These are phyloP conservation scores for Ormyrus rosae DNA, from an alignment of 2,888 invertebrate genomes.

Conservation along the genomic window DNA sequence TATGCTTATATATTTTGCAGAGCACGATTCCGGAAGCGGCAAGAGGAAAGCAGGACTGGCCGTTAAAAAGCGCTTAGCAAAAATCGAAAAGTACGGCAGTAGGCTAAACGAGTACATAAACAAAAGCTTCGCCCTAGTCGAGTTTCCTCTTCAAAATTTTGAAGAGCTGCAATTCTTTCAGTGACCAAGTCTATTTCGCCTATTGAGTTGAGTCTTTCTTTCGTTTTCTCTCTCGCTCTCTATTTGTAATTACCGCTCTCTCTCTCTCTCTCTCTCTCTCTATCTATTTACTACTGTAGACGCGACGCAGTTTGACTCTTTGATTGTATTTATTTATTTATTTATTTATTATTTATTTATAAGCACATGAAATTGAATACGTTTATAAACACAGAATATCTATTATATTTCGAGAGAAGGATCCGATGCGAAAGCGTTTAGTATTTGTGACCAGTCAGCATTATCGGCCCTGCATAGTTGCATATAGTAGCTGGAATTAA, in stretches of 20 bases:
- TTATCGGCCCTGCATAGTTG: background rate
- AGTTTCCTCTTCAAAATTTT: conserved; percentile 58
- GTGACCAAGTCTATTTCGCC: conserved; percentile 51
- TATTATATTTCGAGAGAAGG: conserved; percentile 20
- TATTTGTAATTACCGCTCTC: background rate
- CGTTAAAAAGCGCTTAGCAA: conserved; percentile 57
- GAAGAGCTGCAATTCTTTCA: conserved; percentile 58
- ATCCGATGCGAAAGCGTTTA: conserved; percentile 14
- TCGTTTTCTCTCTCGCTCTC: conserved; percentile 36
- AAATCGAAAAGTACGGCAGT: conserved; percentile 62
- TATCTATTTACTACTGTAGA: conserved; percentile 9
- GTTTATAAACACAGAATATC: too few species aligned
- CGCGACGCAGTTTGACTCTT: conserved; percentile 9
- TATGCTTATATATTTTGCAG: conserved; percentile 55
- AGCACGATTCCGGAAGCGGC: conserved; percentile 53
- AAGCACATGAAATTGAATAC: too few species aligned
- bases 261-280: conserved; percentile 25
- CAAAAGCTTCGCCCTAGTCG: conserved; percentile 61
- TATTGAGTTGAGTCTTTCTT: conserved; percentile 45
- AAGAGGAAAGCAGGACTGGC: conserved; percentile 52
- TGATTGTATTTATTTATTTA: conserved; percentile 14
- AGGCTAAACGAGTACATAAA: conserved; percentile 62
- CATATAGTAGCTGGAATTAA: conserved; percentile 28
- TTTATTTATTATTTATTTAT: conserved; percentile 17
- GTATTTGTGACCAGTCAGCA: conserved; percentile 15